phyloP scores from a whole-genome alignment of 2,888 invertebrate genomes.

The Elysia crispata region DNA sequence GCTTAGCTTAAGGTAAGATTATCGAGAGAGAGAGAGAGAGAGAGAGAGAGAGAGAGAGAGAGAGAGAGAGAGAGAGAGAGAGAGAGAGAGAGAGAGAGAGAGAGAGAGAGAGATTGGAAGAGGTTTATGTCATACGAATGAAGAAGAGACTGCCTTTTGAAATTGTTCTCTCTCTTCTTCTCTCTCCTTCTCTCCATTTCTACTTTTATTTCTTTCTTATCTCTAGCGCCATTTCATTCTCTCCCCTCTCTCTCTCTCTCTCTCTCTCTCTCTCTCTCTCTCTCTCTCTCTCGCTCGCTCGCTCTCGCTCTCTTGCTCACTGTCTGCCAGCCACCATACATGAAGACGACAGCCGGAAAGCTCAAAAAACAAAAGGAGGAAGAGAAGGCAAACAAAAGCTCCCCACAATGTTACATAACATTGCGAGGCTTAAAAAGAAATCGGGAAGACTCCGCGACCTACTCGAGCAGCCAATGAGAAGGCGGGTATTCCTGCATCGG shows the following conservation, averaged over 20 bases:
- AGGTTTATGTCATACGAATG: too few relatives aligned
- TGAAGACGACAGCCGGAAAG: too few relatives aligned
- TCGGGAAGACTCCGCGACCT: background rate
- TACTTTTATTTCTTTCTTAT: background rate
- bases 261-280: background rate
- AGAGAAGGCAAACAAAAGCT: too few relatives aligned
- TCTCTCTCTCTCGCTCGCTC: too few relatives aligned
- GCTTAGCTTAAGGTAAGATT: too few relatives aligned
- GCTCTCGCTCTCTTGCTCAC: too few relatives aligned
- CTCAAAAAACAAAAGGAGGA: background rate
- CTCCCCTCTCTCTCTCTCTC: background rate
- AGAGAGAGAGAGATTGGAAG: background rate
- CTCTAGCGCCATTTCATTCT: background rate
- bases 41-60: constrained; percentile 14
- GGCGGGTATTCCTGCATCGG: constrained; percentile 40
- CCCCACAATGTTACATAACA: constrained; percentile 32
- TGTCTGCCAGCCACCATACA: too few relatives aligned
- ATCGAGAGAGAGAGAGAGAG: too few relatives aligned
- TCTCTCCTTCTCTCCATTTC: too few relatives aligned
- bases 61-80: constrained; percentile 16
- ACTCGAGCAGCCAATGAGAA: constrained; percentile 40
- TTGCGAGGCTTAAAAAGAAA: constrained; percentile 28
- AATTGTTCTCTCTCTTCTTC: too few relatives aligned
- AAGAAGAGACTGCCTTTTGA: too few relatives aligned
- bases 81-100: constrained; percentile 9